A percentile compares a stretch with the other conserved stretches of the same genome.
phyloP scores from a whole-genome alignment of 2,888 invertebrate genomes.

The Luffia ferchaultella region DNA sequence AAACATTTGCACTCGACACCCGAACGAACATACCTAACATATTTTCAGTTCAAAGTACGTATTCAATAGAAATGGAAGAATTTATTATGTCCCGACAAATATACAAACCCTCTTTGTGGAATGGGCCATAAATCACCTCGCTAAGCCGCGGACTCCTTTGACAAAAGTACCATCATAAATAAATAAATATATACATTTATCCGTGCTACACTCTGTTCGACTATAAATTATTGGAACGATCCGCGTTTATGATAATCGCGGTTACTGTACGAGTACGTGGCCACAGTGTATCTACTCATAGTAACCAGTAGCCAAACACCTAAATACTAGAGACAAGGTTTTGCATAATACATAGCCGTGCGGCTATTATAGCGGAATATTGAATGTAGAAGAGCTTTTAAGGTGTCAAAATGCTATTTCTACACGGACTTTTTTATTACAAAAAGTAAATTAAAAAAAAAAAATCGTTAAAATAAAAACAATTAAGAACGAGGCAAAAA shows the following conservation, averaged over 20 bases:
- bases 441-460: too few species aligned
- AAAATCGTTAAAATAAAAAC: too few species aligned
- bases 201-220: background rate
- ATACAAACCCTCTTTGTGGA: slow-evolving; percentile 43
- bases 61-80: slow-evolving; percentile 29
- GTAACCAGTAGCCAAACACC: too few species aligned
- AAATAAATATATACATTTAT: slow-evolving; percentile 29
- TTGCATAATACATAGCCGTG: too few species aligned
- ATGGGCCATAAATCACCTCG: slow-evolving; percentile 47
- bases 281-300: too few species aligned
- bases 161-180: slow-evolving; percentile 50
- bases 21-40: background rate
- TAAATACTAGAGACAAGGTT: too few species aligned
- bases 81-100: slow-evolving; percentile 47
- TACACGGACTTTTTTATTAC: too few species aligned
- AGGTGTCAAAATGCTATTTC: too few species aligned
- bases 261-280: too few species aligned
- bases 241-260: background rate
- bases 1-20: background rate
- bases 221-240: background rate
- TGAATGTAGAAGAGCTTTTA: too few species aligned
- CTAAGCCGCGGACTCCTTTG: slow-evolving; percentile 39
- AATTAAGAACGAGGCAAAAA: too few species aligned
- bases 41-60: background rate
- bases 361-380: too few species aligned